phyloP scores from a whole-genome alignment of 1,140 invertebrate species.

The Atopsyche davidsoni region DNA sequence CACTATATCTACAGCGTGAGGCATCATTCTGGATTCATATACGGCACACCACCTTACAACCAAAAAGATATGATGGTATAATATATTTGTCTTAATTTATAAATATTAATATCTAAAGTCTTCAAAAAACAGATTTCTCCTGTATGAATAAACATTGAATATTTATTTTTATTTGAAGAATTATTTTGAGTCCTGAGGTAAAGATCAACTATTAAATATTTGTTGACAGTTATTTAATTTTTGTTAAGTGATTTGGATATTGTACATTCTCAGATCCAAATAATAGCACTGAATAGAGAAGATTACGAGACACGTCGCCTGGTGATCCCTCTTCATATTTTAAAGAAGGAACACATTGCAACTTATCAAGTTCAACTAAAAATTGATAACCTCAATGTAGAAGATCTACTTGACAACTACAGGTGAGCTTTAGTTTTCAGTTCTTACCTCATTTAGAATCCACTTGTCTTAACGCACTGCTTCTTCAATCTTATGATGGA shows the following conservation, averaged over 20 bases:
- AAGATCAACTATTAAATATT: too few relatives aligned
- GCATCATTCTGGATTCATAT: slow-evolving; percentile 68
- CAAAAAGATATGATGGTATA: slow-evolving; percentile 50
- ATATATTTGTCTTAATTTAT: too few relatives aligned
- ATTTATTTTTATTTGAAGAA: slow-evolving; percentile 4
- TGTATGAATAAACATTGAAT: too few relatives aligned
- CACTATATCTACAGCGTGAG: slow-evolving; percentile 70
- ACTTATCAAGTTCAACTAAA: slow-evolving; percentile 78
- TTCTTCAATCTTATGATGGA: too few relatives aligned
- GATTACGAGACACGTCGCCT: slow-evolving; percentile 70
- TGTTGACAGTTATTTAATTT: too few relatives aligned
- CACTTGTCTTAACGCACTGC: too few relatives aligned
- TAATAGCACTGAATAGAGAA: slow-evolving; percentile 68
- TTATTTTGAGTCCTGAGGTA: too few relatives aligned
- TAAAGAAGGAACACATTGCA: slow-evolving; percentile 59
- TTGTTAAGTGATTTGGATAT: too few relatives aligned
- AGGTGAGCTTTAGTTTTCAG: slow-evolving; percentile 33
- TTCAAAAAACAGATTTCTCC: neutral
- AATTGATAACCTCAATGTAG: slow-evolving; percentile 82
- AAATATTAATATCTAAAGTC: slow-evolving; percentile 5
- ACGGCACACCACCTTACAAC: slow-evolving; percentile 66
- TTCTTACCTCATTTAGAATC: too few relatives aligned
- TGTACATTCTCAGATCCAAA: slow-evolving; percentile 55
- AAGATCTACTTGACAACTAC: slow-evolving; percentile 66
- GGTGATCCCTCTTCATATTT: slow-evolving; percentile 57